Percentiles rank a stretch among this genome's conserved stretches.
phyloP scores from a whole-genome alignment of 2,888 invertebrate species.

The Drosophila phalerata region DNA sequence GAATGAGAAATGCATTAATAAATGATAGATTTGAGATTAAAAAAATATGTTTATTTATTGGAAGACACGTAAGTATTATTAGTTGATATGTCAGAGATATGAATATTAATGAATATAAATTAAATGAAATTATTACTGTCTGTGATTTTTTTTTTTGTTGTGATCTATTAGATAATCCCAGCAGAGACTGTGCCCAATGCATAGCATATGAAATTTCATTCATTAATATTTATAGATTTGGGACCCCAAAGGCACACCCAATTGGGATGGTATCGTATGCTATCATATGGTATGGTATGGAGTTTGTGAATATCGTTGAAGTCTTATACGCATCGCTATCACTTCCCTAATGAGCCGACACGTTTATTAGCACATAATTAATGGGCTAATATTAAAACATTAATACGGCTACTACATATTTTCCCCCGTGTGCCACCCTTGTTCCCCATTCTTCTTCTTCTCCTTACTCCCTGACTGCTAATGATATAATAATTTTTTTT shows the following conservation, averaged over 20 bases:
- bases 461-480: constrained; percentile 9
- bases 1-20: too few species aligned
- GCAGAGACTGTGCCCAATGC: constrained; percentile 44
- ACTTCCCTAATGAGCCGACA: constrained; percentile 63
- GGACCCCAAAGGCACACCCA: constrained; percentile 49
- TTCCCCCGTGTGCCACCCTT: too few species aligned
- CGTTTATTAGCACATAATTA: constrained; percentile 63
- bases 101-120: constrained; percentile 50
- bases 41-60: constrained; percentile 7
- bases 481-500: constrained; percentile 50
- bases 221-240: constrained; percentile 53
- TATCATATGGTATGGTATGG: background rate
- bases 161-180: constrained; percentile 52
- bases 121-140: constrained; percentile 41
- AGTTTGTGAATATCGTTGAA: background rate
- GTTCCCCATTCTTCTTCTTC: background rate
- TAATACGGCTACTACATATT: constrained; percentile 33
- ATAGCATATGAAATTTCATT: constrained; percentile 34
- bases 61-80: constrained; percentile 28
- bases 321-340: constrained; percentile 31
- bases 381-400: constrained; percentile 34
- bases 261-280: background rate
- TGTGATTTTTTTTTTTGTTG: background rate
- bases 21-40: constrained; percentile 2
- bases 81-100: constrained; percentile 25